Base-by-base conservation (phyloP, 1,140 invertebrate genomes). In the Drosophila asahinai region DNA sequence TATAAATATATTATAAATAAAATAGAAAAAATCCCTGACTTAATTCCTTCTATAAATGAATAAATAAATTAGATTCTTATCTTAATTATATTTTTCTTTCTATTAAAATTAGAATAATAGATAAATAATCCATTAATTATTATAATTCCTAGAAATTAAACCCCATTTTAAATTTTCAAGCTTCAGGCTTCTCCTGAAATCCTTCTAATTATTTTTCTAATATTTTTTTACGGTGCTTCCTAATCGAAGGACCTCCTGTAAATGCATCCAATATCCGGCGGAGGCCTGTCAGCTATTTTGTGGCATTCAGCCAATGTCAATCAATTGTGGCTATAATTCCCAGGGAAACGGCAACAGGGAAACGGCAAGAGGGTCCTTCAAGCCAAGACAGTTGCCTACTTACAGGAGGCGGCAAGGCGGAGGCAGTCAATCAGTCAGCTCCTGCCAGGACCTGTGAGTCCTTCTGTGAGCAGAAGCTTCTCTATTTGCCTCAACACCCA, bases 401-500 rank as follows among this genome's bases (percentile, higher is more conserved):
- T 83, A 72, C 77, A 66, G 73, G 49, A 74, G 43, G 30, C 36
- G 43, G 30, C 36, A n/a, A 33, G 55, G 27, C 14, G 17, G 30
- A 58, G 42, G 48, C 57, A 79, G 71, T 83, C 60, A 72, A 77
- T 74, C 74, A 81, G 78, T 62, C 49, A 66, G 48, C 30, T 54
- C 22, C 48, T 52, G 22, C 27, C 27, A 30, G 5, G 22, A 25
- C 22, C 22, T 25, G 3, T 30, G 25, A 64, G 5, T 33, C 30
- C 49, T 19, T 19, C 19, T 74, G 49, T 6, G 36, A 22, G 25
- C 36, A 1, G 36, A 66, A 80, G 80, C 77, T 82, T 78, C 84
- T 89, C 78, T 74, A 83, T 90, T 84, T 90, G 86, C 86, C 65
- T 84, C 86, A 84, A 89, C 86, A 89, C 86, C 86, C 86, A 84